Evolutionary conservation across 2,113 vertebrate genomes (phyloP).

Genomic region (Etheostoma cragini): DNA sequence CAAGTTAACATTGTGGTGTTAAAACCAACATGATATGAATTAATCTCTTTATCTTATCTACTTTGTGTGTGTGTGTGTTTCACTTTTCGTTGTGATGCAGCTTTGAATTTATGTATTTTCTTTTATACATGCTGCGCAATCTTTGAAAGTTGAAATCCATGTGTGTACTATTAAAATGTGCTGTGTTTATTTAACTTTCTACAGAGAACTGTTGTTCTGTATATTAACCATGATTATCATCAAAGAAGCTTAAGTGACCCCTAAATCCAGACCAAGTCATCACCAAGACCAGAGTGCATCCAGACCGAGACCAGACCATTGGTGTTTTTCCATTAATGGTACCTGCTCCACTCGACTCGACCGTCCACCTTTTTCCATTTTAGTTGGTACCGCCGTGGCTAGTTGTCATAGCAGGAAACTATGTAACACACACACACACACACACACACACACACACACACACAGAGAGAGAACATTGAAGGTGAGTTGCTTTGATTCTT

Average conservation of each 20-base stretch:
- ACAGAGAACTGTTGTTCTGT: background rate
- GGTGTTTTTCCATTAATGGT: too few species aligned
- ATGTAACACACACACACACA: too few species aligned
- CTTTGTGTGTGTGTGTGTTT: background rate
- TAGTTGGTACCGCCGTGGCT: too few species aligned
- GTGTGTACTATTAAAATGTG: background rate
- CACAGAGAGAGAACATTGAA: too few species aligned
- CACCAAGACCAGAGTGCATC: too few species aligned
- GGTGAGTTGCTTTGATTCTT: too few species aligned
- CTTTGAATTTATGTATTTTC: background rate
- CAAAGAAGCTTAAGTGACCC: background rate
- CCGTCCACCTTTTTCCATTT: too few species aligned
- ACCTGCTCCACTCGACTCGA: too few species aligned
- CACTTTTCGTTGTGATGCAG: background rate
- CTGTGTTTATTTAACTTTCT: background rate
- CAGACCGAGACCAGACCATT: too few species aligned
- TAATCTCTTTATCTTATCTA: slow-evolving; percentile 28
- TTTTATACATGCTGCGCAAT: background rate
- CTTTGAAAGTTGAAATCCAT: background rate
- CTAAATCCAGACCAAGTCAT: too few species aligned
- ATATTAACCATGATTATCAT: background rate
- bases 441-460: too few species aligned
- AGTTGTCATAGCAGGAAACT: too few species aligned
- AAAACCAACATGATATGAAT: slow-evolving; percentile 23
- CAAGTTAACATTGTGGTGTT: slow-evolving; percentile 37